Conservation (phyloP, 2,113 vertebrate genomes). For the Poicephalus gulielmi region DNA sequence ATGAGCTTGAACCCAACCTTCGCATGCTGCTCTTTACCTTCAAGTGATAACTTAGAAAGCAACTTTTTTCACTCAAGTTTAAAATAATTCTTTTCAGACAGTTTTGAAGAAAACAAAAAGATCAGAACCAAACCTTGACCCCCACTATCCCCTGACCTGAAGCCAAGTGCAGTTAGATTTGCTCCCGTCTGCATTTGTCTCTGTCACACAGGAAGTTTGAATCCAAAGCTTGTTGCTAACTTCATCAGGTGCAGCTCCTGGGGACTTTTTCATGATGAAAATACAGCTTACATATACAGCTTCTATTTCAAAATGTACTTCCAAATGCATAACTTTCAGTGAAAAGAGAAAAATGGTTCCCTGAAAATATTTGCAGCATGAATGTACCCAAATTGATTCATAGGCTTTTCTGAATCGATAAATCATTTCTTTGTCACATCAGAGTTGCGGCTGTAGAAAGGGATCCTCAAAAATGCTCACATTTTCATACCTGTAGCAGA, state of each 20-base stretch:
- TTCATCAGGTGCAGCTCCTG: background rate
- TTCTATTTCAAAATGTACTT: background rate
- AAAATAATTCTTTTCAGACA: conserved; percentile 50
- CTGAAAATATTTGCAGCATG: background rate
- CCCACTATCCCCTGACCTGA: conserved; percentile 13
- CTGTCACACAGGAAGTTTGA: background rate
- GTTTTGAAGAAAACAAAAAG: conserved; percentile 35
- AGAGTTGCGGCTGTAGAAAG: background rate
- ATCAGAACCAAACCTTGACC: conserved; percentile 38
- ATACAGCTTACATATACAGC: background rate
- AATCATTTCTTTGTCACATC: background rate
- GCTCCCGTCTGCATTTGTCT: background rate
- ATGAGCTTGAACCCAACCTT: conserved; percentile 65
- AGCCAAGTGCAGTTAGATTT: conserved; percentile 30
- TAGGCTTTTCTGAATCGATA: background rate
- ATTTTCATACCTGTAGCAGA: background rate
- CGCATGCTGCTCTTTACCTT: conserved; percentile 69
- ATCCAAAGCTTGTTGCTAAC: conserved; percentile 23
- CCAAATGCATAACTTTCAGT: background rate
- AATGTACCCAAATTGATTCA: background rate
- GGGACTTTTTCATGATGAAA: background rate
- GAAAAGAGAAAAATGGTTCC: background rate
- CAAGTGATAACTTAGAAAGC: conserved; percentile 68
- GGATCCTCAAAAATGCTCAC: fast-evolving
- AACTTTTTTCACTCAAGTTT: conserved; percentile 47